Evolutionary conservation across 2,888 invertebrate species (phyloP).

Genomic region (Lucinisca nassula): DNA sequence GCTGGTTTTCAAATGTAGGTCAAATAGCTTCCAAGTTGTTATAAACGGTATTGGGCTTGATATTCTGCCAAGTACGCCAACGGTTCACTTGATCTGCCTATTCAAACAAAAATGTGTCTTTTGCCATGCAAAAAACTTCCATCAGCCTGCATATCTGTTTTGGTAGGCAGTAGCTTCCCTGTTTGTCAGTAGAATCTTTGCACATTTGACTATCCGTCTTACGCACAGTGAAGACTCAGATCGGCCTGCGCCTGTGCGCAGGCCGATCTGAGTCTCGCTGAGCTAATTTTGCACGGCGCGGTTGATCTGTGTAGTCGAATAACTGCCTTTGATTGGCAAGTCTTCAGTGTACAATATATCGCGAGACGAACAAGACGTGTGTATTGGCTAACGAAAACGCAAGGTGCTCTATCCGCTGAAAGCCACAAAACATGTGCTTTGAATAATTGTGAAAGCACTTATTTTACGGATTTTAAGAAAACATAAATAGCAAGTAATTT

Average conservation of each 20-base stretch:
- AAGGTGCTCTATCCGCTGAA: not conserved
- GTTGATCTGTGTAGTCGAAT: not conserved
- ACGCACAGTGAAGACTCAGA: no score
- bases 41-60: slow-evolving; percentile 8
- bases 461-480: not conserved
- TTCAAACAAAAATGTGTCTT: no score
- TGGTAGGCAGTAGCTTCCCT: no score
- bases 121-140: no score
- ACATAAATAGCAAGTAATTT: not conserved
- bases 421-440: not conserved
- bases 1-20: slow-evolving; percentile 2
- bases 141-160: no score
- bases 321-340: slow-evolving; percentile 3
- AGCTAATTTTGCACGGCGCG: no score
- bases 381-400: not conserved
- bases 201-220: no score
- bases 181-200: no score
- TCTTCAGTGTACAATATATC: not conserved
- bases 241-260: no score
- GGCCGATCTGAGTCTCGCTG: no score
- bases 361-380: not conserved
- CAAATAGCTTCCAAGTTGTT: not conserved
- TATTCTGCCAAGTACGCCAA: slow-evolving; percentile 5
- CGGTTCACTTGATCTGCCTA: not conserved
- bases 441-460: not conserved